These are phyloP conservation scores for Lerista edwardsae DNA, from an alignment of 2,797 vertebrate species.

Conservation along the genomic window DNA sequence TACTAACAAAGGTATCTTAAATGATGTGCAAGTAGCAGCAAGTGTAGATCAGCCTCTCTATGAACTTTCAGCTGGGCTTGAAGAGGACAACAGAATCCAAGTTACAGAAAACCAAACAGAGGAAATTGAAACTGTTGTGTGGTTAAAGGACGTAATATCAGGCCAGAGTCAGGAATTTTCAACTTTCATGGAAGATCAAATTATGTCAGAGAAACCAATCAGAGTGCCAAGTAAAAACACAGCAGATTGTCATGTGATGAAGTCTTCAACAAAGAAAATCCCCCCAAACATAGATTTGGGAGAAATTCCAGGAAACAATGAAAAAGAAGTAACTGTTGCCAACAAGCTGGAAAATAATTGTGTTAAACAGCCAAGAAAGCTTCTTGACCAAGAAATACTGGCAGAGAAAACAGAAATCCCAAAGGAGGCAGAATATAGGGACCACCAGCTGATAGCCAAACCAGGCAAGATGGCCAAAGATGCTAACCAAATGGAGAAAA, in stretches of 20 bases:
- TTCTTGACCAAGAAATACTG: conserved; percentile 19
- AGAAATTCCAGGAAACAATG: conserved; percentile 3
- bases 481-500: conserved; percentile 13
- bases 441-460: conserved; percentile 3
- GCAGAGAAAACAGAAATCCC: not conserved
- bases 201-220: conserved; percentile 4
- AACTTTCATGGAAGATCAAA: conserved; percentile 45
- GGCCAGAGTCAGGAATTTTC: conserved; percentile 32
- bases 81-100: conserved; percentile 42
- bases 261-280: conserved; percentile 34
- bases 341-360: not conserved
- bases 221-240: conserved; percentile 35
- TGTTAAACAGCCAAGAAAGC: rapidly evolving
- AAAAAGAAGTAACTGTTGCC: not conserved
- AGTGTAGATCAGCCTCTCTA: not conserved
- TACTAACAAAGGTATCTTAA: conserved; percentile 34
- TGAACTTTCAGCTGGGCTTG: conserved; percentile 23
- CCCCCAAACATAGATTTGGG: conserved; percentile 50
- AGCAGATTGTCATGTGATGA: conserved; percentile 33
- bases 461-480: not conserved
- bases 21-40: conserved; percentile 44
- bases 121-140: conserved; percentile 21
- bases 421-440: conserved; percentile 10
- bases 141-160: conserved; percentile 35
- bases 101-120: conserved; percentile 37